Percentiles rank a stretch among this genome's conserved stretches.
These are phyloP conservation scores for Diphyllodes magnificus DNA, from an alignment of 2,113 vertebrate genomes.

Conservation along the genomic window DNA sequence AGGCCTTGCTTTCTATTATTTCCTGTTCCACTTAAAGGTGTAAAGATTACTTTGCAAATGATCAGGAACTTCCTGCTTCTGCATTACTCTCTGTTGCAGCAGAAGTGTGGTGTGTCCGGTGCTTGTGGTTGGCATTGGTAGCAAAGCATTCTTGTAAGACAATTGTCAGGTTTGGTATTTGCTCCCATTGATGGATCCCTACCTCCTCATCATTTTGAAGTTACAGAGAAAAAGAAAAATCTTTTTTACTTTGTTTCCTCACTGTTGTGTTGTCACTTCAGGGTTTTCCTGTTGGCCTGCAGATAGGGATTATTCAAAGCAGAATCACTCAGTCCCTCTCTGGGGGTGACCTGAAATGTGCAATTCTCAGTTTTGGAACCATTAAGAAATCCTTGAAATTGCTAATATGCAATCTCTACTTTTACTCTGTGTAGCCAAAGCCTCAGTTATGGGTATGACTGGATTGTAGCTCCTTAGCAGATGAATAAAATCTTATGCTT, in stretches of 20 bases:
- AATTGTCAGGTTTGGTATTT: background rate
- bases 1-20: background rate
- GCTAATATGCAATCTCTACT: background rate
- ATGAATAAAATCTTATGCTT: background rate
- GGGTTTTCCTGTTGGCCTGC: background rate
- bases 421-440: background rate
- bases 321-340: background rate
- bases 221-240: background rate
- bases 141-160: background rate
- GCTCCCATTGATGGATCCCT: background rate
- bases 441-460: accelerated
- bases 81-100: background rate
- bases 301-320: background rate
- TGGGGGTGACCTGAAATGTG: background rate
- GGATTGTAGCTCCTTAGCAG: background rate
- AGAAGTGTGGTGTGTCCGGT: background rate
- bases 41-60: background rate
- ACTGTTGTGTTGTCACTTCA: background rate
- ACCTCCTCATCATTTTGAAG: background rate
- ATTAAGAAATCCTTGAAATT: background rate
- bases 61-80: background rate
- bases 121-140: background rate
- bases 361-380: background rate
- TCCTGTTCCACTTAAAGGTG: background rate
- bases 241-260: background rate